Base-by-base conservation (phyloP, 2,888 invertebrate genomes). In the Scaeva pyrastri region DNA sequence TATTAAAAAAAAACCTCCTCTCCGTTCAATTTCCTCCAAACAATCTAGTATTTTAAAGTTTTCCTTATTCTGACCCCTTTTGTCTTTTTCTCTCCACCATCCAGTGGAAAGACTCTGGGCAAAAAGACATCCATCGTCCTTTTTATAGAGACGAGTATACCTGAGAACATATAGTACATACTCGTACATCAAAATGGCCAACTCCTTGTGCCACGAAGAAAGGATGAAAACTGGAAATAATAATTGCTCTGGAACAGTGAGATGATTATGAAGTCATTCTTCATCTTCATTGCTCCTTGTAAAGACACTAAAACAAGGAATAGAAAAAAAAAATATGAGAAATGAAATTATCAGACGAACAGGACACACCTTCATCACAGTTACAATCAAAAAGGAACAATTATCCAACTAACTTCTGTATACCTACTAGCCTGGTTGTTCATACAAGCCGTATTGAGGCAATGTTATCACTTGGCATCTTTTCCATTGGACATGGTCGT, bases 341-440 rank as follows among this genome's bases (percentile, higher is more conserved):
- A 66, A 55, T 12, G 19, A 58, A 21, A 60, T 60, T 60, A 14
- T 31, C 0, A 14, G 36, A 11, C 36, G 39, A 50, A 12, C 31
- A n/a, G 43, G 52, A 70, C 12, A 43, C 60, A 77, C 70, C 52
- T 71, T 52, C 5, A 43, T 52, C 5, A 43, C n/a, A 60, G 43
- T 50, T 48, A 62, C 55, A 71, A 71, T 78, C 71, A 64, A 78
- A 71, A 62, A 7, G 36, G 78, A 78, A 78, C 62, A 78, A 78
- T 78, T 71, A 71, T 71, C 62, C 71, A 78, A 71, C 60, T 60
- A 77, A 52, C 60, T 56, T 16, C 10, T 8, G 8, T 31, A 31
- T 31, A 31, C 31, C 31, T 8, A 31, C 31, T 31, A 31, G 3
- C 39, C 39, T 7, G 56, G 56, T 66, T 7, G 56, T 45, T 66